phyloP scores from a whole-genome alignment of 2,888 invertebrate species.

The Diaperis boleti region DNA sequence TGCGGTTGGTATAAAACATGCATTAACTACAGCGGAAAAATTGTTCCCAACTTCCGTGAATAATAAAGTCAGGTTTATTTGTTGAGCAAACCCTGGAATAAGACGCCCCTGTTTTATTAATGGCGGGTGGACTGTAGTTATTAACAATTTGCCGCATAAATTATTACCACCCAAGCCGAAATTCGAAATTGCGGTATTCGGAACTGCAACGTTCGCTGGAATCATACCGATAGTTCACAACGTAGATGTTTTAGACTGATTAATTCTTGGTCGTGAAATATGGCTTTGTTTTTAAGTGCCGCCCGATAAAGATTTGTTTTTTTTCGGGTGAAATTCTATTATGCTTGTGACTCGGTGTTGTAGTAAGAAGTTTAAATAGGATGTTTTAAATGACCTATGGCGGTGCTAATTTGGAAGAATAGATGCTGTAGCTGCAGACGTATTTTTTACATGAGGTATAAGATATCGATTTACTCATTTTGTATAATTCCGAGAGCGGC shows the following conservation, averaged over 20 bases:
- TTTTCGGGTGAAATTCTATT: no score
- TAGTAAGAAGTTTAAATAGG: no score
- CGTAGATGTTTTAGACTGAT: conserved; percentile 6
- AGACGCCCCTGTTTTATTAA: conserved; percentile 11
- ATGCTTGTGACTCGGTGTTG: no score
- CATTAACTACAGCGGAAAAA: conserved; percentile 5
- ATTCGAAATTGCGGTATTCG: background rate
- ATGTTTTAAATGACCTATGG: no score
- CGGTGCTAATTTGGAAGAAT: no score
- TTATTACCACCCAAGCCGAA: conserved; percentile 1
- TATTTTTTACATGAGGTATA: no score
- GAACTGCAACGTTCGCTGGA: background rate
- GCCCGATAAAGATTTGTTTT: conserved; percentile 8
- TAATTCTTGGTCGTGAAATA: background rate
- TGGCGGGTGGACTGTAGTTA: background rate
- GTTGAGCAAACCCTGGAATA: conserved; percentile 2
- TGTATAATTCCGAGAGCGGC: no score
- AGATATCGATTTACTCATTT: no score
- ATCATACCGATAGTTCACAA: conserved; percentile 7
- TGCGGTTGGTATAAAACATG: conserved; percentile 9
- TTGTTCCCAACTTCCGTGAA: conserved; percentile 6
- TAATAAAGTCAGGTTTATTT: conserved; percentile 9
- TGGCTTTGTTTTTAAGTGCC: conserved; percentile 14
- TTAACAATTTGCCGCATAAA: background rate
- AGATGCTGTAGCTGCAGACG: no score